These are phyloP conservation scores for Aurelia sp. DNA, from an alignment of 30 jellyfish, hydroid and myxozoan genomes.

Conservation along the genomic window DNA sequence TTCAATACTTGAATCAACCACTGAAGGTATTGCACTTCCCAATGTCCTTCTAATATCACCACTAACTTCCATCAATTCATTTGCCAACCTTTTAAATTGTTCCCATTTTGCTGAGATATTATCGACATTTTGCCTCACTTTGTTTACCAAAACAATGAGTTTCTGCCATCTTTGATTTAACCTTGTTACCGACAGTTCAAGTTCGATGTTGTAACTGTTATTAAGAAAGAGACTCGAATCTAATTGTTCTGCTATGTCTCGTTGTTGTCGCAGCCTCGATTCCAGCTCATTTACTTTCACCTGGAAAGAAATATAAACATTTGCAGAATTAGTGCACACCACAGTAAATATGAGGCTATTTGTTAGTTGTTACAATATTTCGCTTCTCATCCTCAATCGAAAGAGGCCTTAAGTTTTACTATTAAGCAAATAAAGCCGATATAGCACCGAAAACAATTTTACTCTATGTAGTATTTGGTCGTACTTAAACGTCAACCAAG, in stretches of 20 bases:
- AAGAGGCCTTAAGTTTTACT: no score
- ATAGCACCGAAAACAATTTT: no score
- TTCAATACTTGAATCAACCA: conserved; percentile 68
- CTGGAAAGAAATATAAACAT: no score
- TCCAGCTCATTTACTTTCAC: neutral
- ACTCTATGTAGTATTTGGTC: no score
- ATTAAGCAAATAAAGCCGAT: no score
- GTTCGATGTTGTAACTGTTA: conserved; percentile 46
- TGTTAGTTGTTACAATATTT: no score
- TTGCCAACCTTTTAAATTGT: conserved; percentile 58
- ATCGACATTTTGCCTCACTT: conserved; percentile 40
- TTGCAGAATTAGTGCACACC: no score
- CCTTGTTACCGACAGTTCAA: conserved; percentile 63
- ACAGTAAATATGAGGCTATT: no score
- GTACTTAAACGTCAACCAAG: no score
- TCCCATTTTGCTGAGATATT: conserved; percentile 55
- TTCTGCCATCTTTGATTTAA: conserved; percentile 68
- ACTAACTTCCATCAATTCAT: conserved; percentile 64
- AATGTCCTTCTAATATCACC: conserved; percentile 28
- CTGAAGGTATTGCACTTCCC: conserved; percentile 12
- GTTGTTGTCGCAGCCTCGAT: conserved; percentile 19
- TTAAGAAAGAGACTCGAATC: conserved; percentile 54
- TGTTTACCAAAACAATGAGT: conserved; percentile 21
- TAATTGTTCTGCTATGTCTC: conserved; percentile 60
- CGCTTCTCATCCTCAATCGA: no score